A percentile compares a stretch with the other conserved stretches of the same genome.
These are phyloP conservation scores for Ceuthmochares aereus DNA, from an alignment of 2,113 vertebrate species.

Conservation along the genomic window DNA sequence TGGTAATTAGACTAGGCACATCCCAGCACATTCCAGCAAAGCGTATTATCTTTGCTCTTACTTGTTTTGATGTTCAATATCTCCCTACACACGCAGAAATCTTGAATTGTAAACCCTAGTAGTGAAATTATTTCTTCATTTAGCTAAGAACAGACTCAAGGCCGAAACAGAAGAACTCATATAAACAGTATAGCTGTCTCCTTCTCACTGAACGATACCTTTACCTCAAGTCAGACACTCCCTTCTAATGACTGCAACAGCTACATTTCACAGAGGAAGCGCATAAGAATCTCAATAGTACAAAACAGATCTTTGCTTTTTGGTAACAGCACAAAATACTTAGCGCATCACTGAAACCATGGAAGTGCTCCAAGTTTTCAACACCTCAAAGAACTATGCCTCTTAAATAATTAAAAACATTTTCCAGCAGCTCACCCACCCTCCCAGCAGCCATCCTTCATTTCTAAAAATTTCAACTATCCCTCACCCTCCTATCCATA, in stretches of 20 bases:
- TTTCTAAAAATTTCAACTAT: neutral
- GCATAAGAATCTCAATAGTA: neutral
- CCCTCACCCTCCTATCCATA: neutral
- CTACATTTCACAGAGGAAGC: neutral
- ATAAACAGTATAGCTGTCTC: neutral
- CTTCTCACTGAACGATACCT: neutral
- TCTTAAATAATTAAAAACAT: neutral
- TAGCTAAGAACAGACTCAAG: neutral
- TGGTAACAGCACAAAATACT: neutral
- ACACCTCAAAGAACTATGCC: neutral
- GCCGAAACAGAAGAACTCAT: neutral
- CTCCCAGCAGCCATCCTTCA: neutral
- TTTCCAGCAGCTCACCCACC: neutral
- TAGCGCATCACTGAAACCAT: neutral
- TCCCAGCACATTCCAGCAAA: neutral
- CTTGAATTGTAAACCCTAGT: neutral
- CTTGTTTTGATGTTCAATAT: neutral
- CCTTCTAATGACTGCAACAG: neutral
- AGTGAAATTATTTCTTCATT: neutral
- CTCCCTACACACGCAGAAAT: neutral
- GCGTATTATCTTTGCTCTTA: fast-evolving
- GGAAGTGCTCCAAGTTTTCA: neutral
- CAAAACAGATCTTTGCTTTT: neutral
- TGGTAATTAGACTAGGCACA: fast-evolving
- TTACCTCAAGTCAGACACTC: neutral